Evolutionary conservation across 2,797 vertebrate genomes (phyloP), one percentile per base, ranked within the genome.

Genomic region (Alca torda): DNA sequence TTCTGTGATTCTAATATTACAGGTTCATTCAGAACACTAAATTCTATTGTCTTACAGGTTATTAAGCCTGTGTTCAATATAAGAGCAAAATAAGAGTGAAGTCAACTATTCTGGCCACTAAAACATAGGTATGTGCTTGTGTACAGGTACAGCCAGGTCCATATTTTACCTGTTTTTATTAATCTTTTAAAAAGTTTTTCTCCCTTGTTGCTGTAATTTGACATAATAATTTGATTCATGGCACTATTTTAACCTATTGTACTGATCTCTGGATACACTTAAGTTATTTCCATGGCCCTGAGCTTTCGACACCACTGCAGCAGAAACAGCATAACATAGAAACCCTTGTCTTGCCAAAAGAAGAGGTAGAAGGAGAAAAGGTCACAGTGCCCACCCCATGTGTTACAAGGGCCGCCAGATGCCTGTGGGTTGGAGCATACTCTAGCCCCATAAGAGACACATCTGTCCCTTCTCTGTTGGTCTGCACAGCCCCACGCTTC

Each of bases 341-440:
- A 85, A 64, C 12, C 16, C 8, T 67, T 73, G 12, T 23, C 48
- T 56, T 77, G 16, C 4, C 35, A 51, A 43, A 79, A 73, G 51
- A 69, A 73, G 35, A 12, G 13, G 10, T 6, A 60, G 35, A n/a
- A 77, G 35, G 30, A 76, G 31, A 37, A 80, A 75, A 72, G 9
- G 21, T 16, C 28, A 6, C 17, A 46, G 13, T 21, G 9, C 12
- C 28, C n/a, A 37, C 50, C 7, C 7, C 0, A 0, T 11, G 24
- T 26, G 4, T 56, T 67, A 13, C 0, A 0, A 60, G 25, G 56
- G 4, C 21, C 46, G 60, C 5, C 11, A 56, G 45, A 79, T 7
- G 12, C 35, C 16, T 2, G 7, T 26, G 43, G 23, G 13, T n/a
- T 76, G 33, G 64, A 48, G 28, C 5, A 6, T 23, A 6, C 12